Base-by-base conservation (phyloP, 2,888 invertebrate genomes). In the Andrena dorsata region DNA sequence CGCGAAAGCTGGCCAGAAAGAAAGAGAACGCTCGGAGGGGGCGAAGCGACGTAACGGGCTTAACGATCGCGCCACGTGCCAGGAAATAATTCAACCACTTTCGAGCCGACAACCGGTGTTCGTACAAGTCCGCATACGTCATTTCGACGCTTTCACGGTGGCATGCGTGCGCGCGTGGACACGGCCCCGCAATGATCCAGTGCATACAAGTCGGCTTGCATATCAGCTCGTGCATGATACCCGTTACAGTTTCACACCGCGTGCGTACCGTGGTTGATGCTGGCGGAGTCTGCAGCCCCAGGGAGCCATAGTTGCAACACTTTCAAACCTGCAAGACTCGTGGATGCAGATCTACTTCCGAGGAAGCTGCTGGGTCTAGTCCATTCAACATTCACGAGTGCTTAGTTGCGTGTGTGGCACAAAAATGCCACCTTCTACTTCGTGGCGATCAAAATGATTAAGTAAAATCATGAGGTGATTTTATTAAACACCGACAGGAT, bases 81-180 rank as follows among this genome's bases (percentile, higher is more conserved):
- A 69, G 70, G 79, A 77, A 86, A 80, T 86, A 86, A 83, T 86
- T 83, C 78, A 83, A 77, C 63, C 83, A 84, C 69, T 83, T 80
- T 83, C 76, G 16, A 61, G 77, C 26, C 49, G 80, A 82, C 68
- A 66, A 58, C 58, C 32, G 10, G 20, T 35, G 65, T 35, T 28
- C 53, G 72, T 49, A 26, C 69, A 28, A 69, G 66, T 69, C 75
- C 28, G 60, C 72, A 80, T 83, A 83, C 58, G 80, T 83, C 73
- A 83, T 80, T 80, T 75, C 75, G 68, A 75, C 86, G 86, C 71
- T 86, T 77, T 80, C 77, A 60, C 72, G 76, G 68, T 60, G 41
- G 20, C 23, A 56, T 66, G 75, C 58, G 72, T 64, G 61, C 66
- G 41, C 69, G 72, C 64, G 58, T 70, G 63, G 75, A 69, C 73